Percentiles rank a stretch among this genome's conserved stretches.
phyloP scores from a whole-genome alignment of 2,888 invertebrate genomes.

The Netelia virgata region DNA sequence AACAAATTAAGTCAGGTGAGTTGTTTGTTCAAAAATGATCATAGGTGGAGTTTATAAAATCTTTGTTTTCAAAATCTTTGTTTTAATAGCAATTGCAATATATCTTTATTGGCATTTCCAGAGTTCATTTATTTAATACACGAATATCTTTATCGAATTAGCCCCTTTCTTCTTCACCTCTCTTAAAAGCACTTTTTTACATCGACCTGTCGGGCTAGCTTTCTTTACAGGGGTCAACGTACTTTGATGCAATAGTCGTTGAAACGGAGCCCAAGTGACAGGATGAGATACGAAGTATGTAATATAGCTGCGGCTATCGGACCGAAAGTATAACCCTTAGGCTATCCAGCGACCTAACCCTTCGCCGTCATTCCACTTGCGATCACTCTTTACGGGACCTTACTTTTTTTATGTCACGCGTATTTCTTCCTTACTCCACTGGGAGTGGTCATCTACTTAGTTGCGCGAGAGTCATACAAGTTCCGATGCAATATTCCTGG shows the following conservation, averaged over 20 bases:
- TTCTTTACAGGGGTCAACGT: not conserved
- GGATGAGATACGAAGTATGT: constrained; percentile 17
- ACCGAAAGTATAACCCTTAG: constrained; percentile 11
- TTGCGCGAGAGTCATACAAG: constrained; percentile 18
- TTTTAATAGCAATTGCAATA: too few relatives aligned
- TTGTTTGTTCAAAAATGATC: too few relatives aligned
- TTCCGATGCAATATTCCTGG: constrained; percentile 24
- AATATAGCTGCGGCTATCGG: constrained; percentile 7
- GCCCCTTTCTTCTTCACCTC: not conserved
- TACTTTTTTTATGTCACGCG: constrained; percentile 50
- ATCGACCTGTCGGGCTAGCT: not conserved
- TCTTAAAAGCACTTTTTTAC: not conserved
- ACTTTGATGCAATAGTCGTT: constrained; percentile 22
- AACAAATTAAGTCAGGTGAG: too few relatives aligned
- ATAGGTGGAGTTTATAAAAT: too few relatives aligned
- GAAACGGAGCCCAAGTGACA: constrained; percentile 12
- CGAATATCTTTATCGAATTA: too few relatives aligned
- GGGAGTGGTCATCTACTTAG: constrained; percentile 20
- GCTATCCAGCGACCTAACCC: constrained; percentile 10
- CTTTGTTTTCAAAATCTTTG: too few relatives aligned
- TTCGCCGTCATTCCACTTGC: constrained; percentile 46
- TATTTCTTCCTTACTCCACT: constrained; percentile 32
- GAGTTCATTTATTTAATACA: too few relatives aligned
- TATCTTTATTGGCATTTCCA: too few relatives aligned
- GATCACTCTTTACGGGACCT: constrained; percentile 57